Conservation (phyloP, 2,888 invertebrate species). For the Phortica magna region DNA sequence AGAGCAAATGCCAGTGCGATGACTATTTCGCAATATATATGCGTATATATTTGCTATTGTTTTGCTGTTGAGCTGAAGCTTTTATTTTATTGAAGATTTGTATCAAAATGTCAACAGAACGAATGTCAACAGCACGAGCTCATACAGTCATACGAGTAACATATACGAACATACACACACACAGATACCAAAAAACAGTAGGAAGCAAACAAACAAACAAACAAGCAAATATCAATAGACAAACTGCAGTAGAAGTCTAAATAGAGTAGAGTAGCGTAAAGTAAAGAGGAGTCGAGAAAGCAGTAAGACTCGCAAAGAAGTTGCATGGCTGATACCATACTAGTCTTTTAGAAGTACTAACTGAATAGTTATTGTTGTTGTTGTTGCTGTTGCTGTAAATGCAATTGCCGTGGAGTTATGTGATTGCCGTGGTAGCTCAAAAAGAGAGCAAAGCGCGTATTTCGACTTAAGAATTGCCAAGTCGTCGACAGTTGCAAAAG, state of each 20-base stretch:
- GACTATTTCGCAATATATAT: constrained; percentile 23
- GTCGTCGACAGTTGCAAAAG: constrained; percentile 15
- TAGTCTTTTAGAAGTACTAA: constrained; percentile 9
- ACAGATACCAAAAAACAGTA: neutral
- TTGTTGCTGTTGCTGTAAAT: constrained; percentile 1
- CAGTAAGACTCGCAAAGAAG: neutral
- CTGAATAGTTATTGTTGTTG: neutral
- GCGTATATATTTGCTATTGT: constrained; percentile 21
- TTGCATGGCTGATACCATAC: neutral
- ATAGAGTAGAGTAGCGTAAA: neutral
- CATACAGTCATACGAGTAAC: constrained; percentile 31
- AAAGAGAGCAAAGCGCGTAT: neutral
- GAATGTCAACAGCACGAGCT: constrained; percentile 54
- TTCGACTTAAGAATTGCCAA: constrained; percentile 11
- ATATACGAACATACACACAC: constrained; percentile 34
- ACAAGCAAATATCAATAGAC: constrained; percentile 38
- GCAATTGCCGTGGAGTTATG: constrained; percentile 24
- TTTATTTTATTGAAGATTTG: constrained; percentile 70
- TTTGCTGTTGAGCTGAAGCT: constrained; percentile 56
- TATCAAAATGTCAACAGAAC: constrained; percentile 68
- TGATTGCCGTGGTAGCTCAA: constrained; percentile 11
- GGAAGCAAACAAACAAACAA: constrained; percentile 13
- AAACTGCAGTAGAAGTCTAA: constrained; percentile 26
- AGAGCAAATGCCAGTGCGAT: neutral
- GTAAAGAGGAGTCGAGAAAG: neutral